Percentiles rank a stretch among this genome's conserved stretches.
Conservation (phyloP, 2,888 invertebrate genomes). For the Ichneumoninae sp. region DNA sequence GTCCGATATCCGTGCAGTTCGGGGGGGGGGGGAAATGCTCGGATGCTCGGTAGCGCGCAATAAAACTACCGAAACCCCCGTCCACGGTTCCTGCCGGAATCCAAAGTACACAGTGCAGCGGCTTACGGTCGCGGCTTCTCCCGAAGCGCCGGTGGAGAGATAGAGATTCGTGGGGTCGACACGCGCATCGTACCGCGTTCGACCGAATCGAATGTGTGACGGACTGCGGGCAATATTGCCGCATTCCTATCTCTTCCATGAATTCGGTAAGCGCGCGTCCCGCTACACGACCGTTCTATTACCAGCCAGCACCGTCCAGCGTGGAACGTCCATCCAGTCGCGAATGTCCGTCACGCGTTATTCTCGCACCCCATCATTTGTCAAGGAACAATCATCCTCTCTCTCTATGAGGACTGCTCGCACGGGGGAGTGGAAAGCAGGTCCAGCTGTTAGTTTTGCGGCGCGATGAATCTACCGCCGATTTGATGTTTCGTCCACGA, state of each 20-base stretch:
- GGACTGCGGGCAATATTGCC: slow-evolving; percentile 81
- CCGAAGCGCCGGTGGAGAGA: not conserved
- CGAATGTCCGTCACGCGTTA: slow-evolving; percentile 59
- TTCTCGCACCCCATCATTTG: slow-evolving; percentile 59
- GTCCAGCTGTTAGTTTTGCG: slow-evolving; percentile 49
- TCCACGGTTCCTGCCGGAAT: not conserved
- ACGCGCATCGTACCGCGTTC: slow-evolving; percentile 43
- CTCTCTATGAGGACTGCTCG: not conserved
- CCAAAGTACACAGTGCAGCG: slow-evolving; percentile 19
- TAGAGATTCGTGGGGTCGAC: slow-evolving; percentile 30
- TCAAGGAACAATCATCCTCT: slow-evolving; percentile 32
- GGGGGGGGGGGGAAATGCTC: slow-evolving; percentile 46
- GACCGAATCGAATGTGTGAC: slow-evolving; percentile 83
- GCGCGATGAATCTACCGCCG: slow-evolving; percentile 10
- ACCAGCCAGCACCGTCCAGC: not conserved
- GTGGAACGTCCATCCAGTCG: slow-evolving; percentile 18
- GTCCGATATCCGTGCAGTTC: slow-evolving; percentile 76
- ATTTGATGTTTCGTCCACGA: slow-evolving; percentile 20
- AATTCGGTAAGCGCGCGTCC: slow-evolving; percentile 64
- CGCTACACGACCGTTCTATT: slow-evolving; percentile 12
- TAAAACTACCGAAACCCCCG: slow-evolving; percentile 70
- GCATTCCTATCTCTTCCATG: slow-evolving; percentile 77
- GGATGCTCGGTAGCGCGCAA: slow-evolving; percentile 66
- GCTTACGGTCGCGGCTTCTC: slow-evolving; percentile 29
- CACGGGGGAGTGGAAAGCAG: not conserved